Conservation (phyloP, 1,140 invertebrate genomes). For the Delia radicum region DNA sequence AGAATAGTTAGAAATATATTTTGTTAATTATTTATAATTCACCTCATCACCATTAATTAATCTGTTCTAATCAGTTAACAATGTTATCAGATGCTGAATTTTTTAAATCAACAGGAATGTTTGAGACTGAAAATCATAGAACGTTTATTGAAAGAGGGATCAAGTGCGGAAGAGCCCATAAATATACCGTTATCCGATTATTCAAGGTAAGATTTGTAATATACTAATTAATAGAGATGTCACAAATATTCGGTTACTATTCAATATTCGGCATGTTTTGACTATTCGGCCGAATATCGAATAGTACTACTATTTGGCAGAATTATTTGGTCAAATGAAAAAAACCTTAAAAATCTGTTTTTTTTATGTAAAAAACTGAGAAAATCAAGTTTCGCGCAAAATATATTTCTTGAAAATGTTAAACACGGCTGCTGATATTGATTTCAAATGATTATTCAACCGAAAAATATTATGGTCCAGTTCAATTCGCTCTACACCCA, state of each 20-base stretch:
- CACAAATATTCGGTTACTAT: background rate
- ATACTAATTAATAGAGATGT: background rate
- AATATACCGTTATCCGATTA: slow-evolving; percentile 84
- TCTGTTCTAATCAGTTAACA: background rate
- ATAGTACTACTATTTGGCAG: too few relatives aligned
- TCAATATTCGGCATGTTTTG: background rate
- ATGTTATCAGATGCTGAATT: slow-evolving; percentile 12
- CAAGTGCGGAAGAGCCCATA: slow-evolving; percentile 81
- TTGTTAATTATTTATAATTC: background rate
- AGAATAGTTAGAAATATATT: background rate
- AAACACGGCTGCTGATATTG: too few relatives aligned
- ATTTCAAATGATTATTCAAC: too few relatives aligned
- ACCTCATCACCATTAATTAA: background rate
- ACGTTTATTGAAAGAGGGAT: slow-evolving; percentile 77
- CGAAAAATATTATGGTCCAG: too few relatives aligned
- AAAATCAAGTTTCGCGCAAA: too few relatives aligned
- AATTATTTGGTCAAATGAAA: too few relatives aligned
- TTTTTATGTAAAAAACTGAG: too few relatives aligned
- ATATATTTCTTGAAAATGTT: too few relatives aligned
- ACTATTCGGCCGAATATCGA: too few relatives aligned
- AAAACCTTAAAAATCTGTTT: too few relatives aligned
- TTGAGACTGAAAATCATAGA: slow-evolving; percentile 77
- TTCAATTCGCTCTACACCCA: too few relatives aligned
- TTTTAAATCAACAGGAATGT: slow-evolving; percentile 63
- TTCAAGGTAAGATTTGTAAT: slow-evolving; percentile 64